phyloP scores from a whole-genome alignment of 1,140 invertebrate genomes.

The Brevipalpus yothersi region DNA sequence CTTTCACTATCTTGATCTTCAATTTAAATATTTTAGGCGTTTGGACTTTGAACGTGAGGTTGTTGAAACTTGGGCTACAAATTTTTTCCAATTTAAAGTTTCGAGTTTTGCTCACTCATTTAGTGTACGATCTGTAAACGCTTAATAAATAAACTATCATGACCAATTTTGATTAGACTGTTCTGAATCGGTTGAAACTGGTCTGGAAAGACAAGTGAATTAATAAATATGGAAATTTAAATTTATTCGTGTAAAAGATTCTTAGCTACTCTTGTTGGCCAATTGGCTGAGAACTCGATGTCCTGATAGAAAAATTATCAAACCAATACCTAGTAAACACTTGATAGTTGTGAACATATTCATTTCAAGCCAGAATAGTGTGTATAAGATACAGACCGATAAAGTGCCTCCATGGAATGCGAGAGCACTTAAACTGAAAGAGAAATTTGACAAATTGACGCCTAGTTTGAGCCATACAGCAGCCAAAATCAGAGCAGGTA shows the following conservation, averaged over 20 bases:
- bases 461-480: constrained; percentile 65
- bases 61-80: too few species aligned
- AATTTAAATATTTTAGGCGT: neutral
- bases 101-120: too few species aligned
- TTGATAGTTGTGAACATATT: constrained; percentile 91
- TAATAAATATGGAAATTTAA: too few species aligned
- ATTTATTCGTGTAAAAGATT: too few species aligned
- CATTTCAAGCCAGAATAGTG: constrained; percentile 64
- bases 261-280: neutral
- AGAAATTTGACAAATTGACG: constrained; percentile 64
- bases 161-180: too few species aligned
- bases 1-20: neutral
- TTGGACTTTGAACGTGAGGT: too few species aligned
- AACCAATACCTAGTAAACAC: constrained; percentile 52
- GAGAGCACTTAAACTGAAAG: constrained; percentile 44
- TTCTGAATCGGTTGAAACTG: too few species aligned
- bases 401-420: constrained; percentile 62
- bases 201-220: too few species aligned
- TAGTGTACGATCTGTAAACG: too few species aligned
- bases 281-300: constrained; percentile 40
- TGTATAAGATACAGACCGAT: constrained; percentile 62
- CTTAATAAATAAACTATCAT: too few species aligned
- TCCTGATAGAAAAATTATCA: constrained; percentile 73
- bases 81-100: too few species aligned
- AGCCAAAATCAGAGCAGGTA: constrained; percentile 58